Conservation (phyloP, 2,797 vertebrate genomes). For the Acridotheres tristis region DNA sequence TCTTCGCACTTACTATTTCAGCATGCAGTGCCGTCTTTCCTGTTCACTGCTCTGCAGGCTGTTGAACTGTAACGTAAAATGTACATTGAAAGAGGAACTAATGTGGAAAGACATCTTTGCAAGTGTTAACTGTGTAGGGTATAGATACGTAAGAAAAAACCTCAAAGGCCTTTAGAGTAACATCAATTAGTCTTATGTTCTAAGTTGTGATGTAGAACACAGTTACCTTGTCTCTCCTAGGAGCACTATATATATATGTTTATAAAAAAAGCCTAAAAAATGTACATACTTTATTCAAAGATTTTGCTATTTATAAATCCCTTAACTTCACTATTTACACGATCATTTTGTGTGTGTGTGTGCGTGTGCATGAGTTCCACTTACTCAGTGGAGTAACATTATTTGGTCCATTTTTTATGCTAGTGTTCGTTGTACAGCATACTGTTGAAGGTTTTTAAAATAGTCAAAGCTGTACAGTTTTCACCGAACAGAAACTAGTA, state of each 20-base stretch:
- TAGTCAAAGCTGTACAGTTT: slow-evolving; percentile 62
- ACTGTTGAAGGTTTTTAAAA: slow-evolving; percentile 66
- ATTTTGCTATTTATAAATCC: slow-evolving; percentile 83
- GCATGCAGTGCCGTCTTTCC: slow-evolving; percentile 2
- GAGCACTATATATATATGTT: slow-evolving; percentile 81
- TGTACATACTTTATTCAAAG: slow-evolving; percentile 83
- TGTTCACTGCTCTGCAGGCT: slow-evolving; percentile 28
- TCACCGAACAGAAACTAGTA: slow-evolving; percentile 50
- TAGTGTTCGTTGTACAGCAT: slow-evolving; percentile 60
- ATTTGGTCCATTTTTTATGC: slow-evolving; percentile 59
- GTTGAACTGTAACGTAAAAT: slow-evolving; percentile 26
- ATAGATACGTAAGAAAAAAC: slow-evolving; percentile 31
- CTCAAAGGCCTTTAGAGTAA: slow-evolving; percentile 66
- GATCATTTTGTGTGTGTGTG: slow-evolving; percentile 31
- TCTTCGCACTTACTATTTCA: neutral
- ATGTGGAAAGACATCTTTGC: slow-evolving; percentile 56
- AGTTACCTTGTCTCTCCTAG: slow-evolving; percentile 68
- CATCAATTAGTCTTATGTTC: slow-evolving; percentile 66
- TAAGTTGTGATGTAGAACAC: slow-evolving; percentile 66
- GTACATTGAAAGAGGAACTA: slow-evolving; percentile 35
- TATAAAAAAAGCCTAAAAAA: slow-evolving; percentile 74
- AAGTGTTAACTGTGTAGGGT: slow-evolving; percentile 50
- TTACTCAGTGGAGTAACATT: slow-evolving; percentile 44
- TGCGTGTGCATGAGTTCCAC: neutral
- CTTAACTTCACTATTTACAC: slow-evolving; percentile 68